These are phyloP conservation scores for Limanda limanda DNA, from an alignment of 2,113 vertebrate species.

Conservation along the genomic window DNA sequence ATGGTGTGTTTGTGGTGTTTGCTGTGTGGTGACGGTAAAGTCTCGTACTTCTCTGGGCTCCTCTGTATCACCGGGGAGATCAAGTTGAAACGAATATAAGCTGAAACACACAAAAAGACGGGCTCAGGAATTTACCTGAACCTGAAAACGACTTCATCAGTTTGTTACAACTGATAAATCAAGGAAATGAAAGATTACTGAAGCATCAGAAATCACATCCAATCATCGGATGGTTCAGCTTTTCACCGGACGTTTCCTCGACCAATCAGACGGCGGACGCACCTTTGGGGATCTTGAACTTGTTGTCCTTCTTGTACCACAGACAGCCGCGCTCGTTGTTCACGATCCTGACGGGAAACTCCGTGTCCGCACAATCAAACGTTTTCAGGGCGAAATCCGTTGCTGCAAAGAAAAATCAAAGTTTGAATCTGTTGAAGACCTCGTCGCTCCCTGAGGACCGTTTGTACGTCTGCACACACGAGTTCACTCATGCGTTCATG, in stretches of 20 bases:
- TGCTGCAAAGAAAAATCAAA: constrained; percentile 76
- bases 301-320: constrained; percentile 97
- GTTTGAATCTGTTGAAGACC: background rate
- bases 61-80: constrained; percentile 93
- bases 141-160: too few species aligned
- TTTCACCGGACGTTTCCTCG: too few species aligned
- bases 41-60: constrained; percentile 92
- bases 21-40: background rate
- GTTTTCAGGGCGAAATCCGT: constrained; percentile 90
- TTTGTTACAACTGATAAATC: too few species aligned
- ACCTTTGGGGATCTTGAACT: constrained; percentile 99
- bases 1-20: too few species aligned
- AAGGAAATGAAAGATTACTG: too few species aligned
- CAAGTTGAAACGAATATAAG: constrained; percentile 92
- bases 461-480: too few species aligned
- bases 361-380: constrained; percentile 88
- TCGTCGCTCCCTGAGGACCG: background rate
- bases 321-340: constrained; percentile 86
- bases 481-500: too few species aligned
- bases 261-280: background rate
- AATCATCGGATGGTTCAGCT: too few species aligned
- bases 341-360: constrained; percentile 88
- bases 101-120: constrained; percentile 71
- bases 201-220: too few species aligned
- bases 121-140: too few species aligned